Conservation (phyloP, 1,140 invertebrate genomes). For the Drosophila tani region DNA sequence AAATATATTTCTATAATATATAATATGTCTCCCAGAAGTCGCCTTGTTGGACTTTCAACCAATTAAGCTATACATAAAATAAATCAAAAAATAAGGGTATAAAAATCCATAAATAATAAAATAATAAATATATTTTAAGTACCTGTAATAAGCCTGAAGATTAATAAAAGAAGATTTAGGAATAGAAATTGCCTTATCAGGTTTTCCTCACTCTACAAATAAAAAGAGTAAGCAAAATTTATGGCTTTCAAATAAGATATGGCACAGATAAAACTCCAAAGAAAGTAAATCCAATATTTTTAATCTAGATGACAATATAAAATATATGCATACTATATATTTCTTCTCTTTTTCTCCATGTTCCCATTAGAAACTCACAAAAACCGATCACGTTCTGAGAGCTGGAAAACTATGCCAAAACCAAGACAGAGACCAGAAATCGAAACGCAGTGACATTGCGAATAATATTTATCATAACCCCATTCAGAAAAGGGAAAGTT, state of each 20-base stretch:
- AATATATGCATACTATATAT: neutral
- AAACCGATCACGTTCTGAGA: slow-evolving; percentile 34
- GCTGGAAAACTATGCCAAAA: slow-evolving; percentile 30
- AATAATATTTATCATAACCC: slow-evolving; percentile 68
- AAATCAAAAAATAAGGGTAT: too few species aligned
- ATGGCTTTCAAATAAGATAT: neutral
- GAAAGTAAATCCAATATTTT: neutral
- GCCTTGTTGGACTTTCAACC: too few species aligned
- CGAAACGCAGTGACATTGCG: slow-evolving; percentile 44
- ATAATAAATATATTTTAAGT: neutral
- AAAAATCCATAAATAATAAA: too few species aligned
- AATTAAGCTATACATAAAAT: too few species aligned
- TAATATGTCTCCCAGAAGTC: too few species aligned
- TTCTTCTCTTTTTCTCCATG: slow-evolving; percentile 5
- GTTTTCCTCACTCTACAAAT: neutral
- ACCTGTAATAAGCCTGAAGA: neutral
- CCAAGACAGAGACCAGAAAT: slow-evolving; percentile 19
- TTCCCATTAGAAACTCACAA: slow-evolving; percentile 51
- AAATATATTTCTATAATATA: too few species aligned
- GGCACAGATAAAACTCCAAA: neutral
- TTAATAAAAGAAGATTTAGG: neutral
- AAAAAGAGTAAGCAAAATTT: neutral
- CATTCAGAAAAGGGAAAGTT: slow-evolving; percentile 79
- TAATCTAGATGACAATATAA: neutral
- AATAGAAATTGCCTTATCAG: neutral